Conservation (phyloP, 2,113 vertebrate species). For the Cephalopholis sonnerati region DNA sequence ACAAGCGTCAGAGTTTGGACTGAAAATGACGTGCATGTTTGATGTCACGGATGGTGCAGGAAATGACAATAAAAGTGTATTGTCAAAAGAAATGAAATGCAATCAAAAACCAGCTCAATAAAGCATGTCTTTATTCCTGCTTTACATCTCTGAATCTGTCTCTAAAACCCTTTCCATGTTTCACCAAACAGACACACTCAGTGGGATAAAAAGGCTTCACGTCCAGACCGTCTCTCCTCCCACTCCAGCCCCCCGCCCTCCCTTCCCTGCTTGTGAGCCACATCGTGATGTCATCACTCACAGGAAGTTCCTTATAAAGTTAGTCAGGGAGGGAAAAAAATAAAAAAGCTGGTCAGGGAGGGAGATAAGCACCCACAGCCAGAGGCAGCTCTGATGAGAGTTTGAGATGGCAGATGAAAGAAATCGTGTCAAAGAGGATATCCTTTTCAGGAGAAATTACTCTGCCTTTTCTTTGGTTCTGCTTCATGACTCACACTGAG, state of each 20-base stretch:
- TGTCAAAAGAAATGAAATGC: not conserved
- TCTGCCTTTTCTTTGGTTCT: slow-evolving; percentile 29
- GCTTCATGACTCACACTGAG: slow-evolving; percentile 53
- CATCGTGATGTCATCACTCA: slow-evolving; percentile 73
- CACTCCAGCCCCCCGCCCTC: slow-evolving; percentile 15
- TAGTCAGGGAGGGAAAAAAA: slow-evolving; percentile 44
- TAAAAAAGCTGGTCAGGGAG: slow-evolving; percentile 60
- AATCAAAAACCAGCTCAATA: not conserved
- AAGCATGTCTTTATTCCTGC: not conserved
- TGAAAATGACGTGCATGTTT: not conserved
- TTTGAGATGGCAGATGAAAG: slow-evolving; percentile 60
- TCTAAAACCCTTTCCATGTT: slow-evolving; percentile 35
- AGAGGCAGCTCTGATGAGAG: slow-evolving; percentile 63
- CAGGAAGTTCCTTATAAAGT: slow-evolving; percentile 87
- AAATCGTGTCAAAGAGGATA: slow-evolving; percentile 48
- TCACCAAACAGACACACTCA: slow-evolving; percentile 36
- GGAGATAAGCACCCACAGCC: slow-evolving; percentile 53
- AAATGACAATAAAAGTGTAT: not conserved
- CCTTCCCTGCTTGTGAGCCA: slow-evolving; percentile 33
- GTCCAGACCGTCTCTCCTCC: slow-evolving; percentile 40
- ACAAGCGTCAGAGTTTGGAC: slow-evolving; percentile 7
- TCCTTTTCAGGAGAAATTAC: slow-evolving; percentile 40
- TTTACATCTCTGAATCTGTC: slow-evolving; percentile 1
- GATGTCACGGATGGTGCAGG: not conserved
- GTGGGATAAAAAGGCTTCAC: slow-evolving; percentile 34